These are phyloP conservation scores for Amazona vittata DNA, from an alignment of 2,113 vertebrate genomes.

Conservation along the genomic window DNA sequence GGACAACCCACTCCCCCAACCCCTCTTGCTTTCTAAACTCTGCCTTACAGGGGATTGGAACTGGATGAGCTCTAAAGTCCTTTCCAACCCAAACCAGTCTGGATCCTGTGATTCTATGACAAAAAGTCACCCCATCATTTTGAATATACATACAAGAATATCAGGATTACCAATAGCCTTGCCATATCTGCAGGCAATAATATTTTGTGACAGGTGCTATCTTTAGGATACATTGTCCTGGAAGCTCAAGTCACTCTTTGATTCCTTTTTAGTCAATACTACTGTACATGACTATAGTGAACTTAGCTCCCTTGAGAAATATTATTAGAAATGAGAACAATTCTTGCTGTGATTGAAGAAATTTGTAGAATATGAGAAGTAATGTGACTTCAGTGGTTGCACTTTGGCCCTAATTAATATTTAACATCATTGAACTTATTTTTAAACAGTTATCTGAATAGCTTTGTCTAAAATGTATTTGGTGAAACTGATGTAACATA, in stretches of 20 bases:
- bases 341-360: neutral
- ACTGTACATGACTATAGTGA: neutral
- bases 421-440: neutral
- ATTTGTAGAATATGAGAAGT: neutral
- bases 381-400: neutral
- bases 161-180: neutral
- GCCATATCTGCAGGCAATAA: neutral
- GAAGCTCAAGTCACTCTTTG: neutral
- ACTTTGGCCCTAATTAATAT: neutral
- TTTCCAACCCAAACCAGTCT: too few species aligned
- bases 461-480: neutral
- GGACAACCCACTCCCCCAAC: too few species aligned
- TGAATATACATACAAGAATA: neutral
- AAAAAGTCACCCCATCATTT: neutral
- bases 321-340: neutral
- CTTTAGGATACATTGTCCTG: neutral
- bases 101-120: too few species aligned
- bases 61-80: too few species aligned
- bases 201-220: neutral
- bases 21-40: too few species aligned
- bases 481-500: neutral
- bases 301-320: neutral
- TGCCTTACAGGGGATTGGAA: neutral
- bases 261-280: neutral
- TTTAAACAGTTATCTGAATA: neutral